phyloP scores from a whole-genome alignment of 2,888 invertebrate genomes.

The Drosophila bunnanda region DNA sequence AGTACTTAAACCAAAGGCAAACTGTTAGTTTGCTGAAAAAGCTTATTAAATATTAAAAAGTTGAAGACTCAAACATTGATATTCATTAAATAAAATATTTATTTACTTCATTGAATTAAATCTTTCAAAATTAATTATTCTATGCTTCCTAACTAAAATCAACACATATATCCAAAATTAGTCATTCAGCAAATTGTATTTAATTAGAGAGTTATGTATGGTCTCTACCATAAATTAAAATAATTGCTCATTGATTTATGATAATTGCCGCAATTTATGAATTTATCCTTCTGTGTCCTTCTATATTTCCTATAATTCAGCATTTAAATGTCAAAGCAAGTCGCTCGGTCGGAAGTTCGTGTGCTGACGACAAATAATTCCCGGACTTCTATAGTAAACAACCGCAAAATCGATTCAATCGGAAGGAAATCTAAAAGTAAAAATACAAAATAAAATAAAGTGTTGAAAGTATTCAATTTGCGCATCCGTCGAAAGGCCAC shows the following conservation, averaged over 20 bases:
- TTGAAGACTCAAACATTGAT: not conserved
- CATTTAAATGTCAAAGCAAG: slow-evolving; percentile 21
- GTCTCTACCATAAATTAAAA: not conserved
- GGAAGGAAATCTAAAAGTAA: slow-evolving; percentile 3
- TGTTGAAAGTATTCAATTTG: slow-evolving; percentile 9
- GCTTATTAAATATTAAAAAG: not conserved
- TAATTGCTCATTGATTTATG: slow-evolving; percentile 35
- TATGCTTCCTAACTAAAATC: not conserved
- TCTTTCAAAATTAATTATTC: not conserved
- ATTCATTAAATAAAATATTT: not conserved
- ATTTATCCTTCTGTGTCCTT: not conserved
- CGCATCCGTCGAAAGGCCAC: slow-evolving; percentile 9
- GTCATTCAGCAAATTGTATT: not conserved
- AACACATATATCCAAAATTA: slow-evolving; percentile 2
- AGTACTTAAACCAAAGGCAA: too few species aligned
- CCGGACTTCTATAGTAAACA: slow-evolving; percentile 6
- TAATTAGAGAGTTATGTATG: not conserved
- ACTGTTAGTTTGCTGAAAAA: not conserved
- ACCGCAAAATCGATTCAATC: slow-evolving; percentile 22
- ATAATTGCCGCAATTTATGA: slow-evolving; percentile 13
- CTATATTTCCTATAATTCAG: not conserved
- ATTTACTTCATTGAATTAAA: not conserved
- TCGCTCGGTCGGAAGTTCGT: slow-evolving; percentile 14
- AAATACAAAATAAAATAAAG: slow-evolving; percentile 1
- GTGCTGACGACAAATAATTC: slow-evolving; percentile 1